Conservation (phyloP, 2,797 vertebrate species). For the Alectoris magna region DNA sequence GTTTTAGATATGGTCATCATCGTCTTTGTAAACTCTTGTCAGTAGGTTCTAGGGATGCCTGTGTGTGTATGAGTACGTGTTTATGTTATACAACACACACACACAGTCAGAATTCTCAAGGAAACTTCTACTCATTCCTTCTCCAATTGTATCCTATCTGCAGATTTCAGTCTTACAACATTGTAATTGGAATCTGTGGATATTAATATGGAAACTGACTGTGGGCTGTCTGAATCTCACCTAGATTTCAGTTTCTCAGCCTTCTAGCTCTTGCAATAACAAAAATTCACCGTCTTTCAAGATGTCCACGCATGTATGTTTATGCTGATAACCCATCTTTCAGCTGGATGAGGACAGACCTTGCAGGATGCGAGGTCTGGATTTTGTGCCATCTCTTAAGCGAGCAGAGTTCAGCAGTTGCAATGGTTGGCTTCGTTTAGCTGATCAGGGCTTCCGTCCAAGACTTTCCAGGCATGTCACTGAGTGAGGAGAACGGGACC, state of each 20-base stretch:
- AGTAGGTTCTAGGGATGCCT: fast-evolving
- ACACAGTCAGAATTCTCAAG: not conserved
- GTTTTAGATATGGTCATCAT: fast-evolving
- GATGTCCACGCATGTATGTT: not conserved
- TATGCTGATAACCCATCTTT: not conserved
- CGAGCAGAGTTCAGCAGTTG: not conserved
- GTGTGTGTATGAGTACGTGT: fast-evolving
- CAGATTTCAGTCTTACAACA: fast-evolving
- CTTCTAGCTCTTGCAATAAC: not conserved
- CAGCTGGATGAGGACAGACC: not conserved
- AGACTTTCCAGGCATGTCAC: not conserved
- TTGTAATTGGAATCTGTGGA: not conserved
- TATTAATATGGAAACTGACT: not conserved
- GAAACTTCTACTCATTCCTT: not conserved
- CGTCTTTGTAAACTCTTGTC: not conserved
- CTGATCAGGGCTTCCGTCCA: not conserved
- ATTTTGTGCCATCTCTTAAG: not conserved
- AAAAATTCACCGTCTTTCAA: not conserved
- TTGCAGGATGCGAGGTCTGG: fast-evolving
- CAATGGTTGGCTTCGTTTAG: not conserved
- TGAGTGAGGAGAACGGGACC: not conserved
- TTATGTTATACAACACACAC: fast-evolving
- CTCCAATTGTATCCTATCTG: not conserved
- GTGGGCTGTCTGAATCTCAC: not conserved
- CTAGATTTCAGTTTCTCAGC: not conserved